Percentiles rank a stretch among this genome's conserved stretches.
phyloP scores from a whole-genome alignment of 2,797 vertebrate genomes.

The Emys orbicularis region DNA sequence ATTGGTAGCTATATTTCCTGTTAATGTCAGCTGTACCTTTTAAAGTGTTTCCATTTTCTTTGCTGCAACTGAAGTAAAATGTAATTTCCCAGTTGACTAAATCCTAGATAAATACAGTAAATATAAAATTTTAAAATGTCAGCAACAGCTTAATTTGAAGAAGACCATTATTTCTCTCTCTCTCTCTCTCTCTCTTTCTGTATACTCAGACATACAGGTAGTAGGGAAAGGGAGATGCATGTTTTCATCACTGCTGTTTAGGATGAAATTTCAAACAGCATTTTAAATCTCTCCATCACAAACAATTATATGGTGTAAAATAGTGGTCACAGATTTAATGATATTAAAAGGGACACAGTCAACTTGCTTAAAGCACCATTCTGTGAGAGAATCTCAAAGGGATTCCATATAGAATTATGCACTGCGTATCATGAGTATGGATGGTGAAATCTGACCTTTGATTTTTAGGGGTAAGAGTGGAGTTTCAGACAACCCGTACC shows the following conservation, averaged over 20 bases:
- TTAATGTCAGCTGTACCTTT: conserved; percentile 43
- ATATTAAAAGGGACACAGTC: conserved; percentile 11
- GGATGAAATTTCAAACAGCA: conserved; percentile 59
- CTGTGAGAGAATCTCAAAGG: too few species aligned
- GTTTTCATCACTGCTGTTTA: neutral
- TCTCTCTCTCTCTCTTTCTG: neutral
- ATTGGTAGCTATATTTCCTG: conserved; percentile 50
- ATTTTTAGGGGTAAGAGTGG: neutral
- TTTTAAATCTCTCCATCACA: conserved; percentile 63
- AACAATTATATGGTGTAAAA: conserved; percentile 7
- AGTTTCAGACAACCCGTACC: neutral
- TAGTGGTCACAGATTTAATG: conserved; percentile 52
- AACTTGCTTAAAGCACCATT: neutral
- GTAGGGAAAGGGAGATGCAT: neutral
- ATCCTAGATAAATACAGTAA: conserved; percentile 62
- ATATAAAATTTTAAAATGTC: conserved; percentile 67
- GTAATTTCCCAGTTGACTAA: conserved; percentile 39
- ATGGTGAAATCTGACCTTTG: neutral
- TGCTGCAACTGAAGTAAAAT: conserved; percentile 43
- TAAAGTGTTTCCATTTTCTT: conserved; percentile 51
- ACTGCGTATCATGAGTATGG: neutral
- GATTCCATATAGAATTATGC: too few species aligned
- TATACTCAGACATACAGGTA: neutral
- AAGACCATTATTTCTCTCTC: conserved; percentile 32
- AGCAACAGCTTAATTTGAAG: conserved; percentile 60